Percentiles rank a stretch among this genome's conserved stretches.
phyloP scores from a whole-genome alignment of 2,888 invertebrate genomes.

The Geotrupes spiniger region DNA sequence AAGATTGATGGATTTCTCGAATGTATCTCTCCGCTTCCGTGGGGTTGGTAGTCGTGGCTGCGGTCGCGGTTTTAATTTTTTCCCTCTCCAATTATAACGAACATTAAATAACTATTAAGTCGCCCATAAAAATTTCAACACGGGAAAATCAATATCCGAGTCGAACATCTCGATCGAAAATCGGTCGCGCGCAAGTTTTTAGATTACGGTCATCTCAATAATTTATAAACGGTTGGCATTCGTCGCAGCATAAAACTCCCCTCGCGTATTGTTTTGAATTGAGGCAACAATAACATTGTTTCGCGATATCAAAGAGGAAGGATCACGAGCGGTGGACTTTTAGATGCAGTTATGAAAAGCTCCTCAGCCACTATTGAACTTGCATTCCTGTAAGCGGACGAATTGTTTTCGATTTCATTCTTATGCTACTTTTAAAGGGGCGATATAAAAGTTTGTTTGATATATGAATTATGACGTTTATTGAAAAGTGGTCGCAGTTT shows the following conservation, averaged over 20 bases:
- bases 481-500: too few relatives aligned
- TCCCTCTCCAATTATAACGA: neutral
- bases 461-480: too few relatives aligned
- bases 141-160: too few relatives aligned
- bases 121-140: too few relatives aligned
- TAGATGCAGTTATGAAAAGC: constrained; percentile 20
- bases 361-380: constrained; percentile 3
- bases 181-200: too few relatives aligned
- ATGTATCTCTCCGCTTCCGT: constrained; percentile 18
- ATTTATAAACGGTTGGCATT: too few relatives aligned
- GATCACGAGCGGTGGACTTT: constrained; percentile 27
- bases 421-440: too few relatives aligned
- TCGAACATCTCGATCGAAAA: too few relatives aligned
- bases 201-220: too few relatives aligned
- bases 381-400: neutral
- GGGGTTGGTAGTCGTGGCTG: constrained; percentile 11
- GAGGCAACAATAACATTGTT: constrained; percentile 41
- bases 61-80: constrained; percentile 11
- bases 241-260: constrained; percentile 7
- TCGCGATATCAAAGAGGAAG: constrained; percentile 40
- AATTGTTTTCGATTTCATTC: too few relatives aligned
- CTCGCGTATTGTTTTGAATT: constrained; percentile 34
- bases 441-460: too few relatives aligned
- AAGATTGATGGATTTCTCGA: constrained; percentile 51
- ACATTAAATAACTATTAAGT: too few relatives aligned